Evolutionary conservation across 2,797 vertebrate genomes (phyloP).

Genomic region (Hapalemur alaotrensis): DNA sequence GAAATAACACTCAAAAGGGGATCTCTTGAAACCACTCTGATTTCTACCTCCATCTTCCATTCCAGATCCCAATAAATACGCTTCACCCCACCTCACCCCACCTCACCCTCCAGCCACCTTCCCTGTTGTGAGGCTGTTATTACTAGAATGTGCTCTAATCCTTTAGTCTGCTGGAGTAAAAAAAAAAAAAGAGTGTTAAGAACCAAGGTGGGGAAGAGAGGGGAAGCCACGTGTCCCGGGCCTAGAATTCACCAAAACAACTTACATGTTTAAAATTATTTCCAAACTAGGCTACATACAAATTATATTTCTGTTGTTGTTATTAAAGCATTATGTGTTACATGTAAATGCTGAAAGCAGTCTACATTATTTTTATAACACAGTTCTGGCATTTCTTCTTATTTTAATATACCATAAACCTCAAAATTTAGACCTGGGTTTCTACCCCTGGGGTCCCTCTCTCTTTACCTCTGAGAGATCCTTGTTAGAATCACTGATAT

Average conservation of each 20-base stretch:
- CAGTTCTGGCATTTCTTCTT: conserved; percentile 16
- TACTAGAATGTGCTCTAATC: background rate
- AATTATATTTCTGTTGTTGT: background rate
- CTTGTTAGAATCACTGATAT: background rate
- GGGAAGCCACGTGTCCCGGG: background rate
- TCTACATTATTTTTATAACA: background rate
- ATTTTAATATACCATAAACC: background rate
- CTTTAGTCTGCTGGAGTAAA: background rate
- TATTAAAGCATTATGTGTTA: background rate
- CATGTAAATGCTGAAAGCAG: background rate
- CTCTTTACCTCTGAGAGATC: background rate
- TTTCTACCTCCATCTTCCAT: background rate
- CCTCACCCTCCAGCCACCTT: background rate
- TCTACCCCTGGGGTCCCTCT: background rate
- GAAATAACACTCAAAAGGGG: background rate
- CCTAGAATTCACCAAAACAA: background rate
- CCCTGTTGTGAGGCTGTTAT: background rate
- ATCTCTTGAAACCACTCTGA: background rate
- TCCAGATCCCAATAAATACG: background rate
- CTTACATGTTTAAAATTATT: conserved; percentile 16
- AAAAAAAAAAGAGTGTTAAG: background rate
- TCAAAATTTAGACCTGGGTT: background rate
- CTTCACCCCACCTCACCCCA: background rate
- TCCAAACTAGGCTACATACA: background rate
- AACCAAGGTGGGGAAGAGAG: background rate